Base-by-base conservation (phyloP, 2,888 invertebrate species). In the Mythimna ferrago region DNA sequence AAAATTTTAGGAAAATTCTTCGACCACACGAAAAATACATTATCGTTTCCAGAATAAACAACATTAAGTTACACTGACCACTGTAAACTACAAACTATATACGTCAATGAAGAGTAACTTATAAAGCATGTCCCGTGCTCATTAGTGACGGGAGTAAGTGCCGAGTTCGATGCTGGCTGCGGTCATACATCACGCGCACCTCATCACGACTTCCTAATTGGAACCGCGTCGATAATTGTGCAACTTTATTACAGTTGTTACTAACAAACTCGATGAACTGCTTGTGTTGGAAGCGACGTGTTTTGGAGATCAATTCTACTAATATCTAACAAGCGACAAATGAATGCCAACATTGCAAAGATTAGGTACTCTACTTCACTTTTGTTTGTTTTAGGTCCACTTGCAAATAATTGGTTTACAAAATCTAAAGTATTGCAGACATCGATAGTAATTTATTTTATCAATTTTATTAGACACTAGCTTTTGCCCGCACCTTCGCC, bases 111-210 rank as follows among this genome's bases (percentile, higher is more conserved):
- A 5, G 21, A 51, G 21, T 26, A 65, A 58, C 16, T 58, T 51
- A 62, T 71, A 56, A 63, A 61, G n/a, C 32, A 38, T 66, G 53
- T 60, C 32, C 44, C 19, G 44, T 53, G 32, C 56, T 83, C 73
- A 65, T 79, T 67, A 71, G 75, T n/a, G 58, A n/a, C n/a, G n/a
- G 19, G 14, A n/a, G 44, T 4, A n/a, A 48, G 51, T 57, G 21
- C 67, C 26, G 16, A 48, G 69, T 57, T 66, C 41, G 60, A 57
- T 16, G n/a, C 66, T 48, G 51, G 61, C 61, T 72, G 82, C 65
- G 82, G 82, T 82, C 78, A 74, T 48, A 69, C 62, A 57, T 72
- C 85, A 82, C 82, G 82, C 57, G 72, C 84, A 41, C 66, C 84
- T 73, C 81, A 64, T 65, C 71, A 48, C 57, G 57, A 63, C 32